Evolutionary conservation across 2,888 invertebrate genomes (phyloP).

Genomic region (Sinodicranocentrus sp.): DNA sequence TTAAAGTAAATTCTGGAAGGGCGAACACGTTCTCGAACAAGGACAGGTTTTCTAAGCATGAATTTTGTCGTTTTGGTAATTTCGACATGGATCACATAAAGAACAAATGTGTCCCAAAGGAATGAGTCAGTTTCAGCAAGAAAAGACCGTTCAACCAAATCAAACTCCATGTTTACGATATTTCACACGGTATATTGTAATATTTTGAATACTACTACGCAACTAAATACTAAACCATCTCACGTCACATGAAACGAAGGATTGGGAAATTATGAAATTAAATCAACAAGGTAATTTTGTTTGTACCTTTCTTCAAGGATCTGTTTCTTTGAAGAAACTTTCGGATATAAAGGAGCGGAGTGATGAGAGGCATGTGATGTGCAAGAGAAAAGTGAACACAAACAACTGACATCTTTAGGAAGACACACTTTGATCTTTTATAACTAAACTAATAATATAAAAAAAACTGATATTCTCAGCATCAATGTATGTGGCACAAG

Average conservation of each 20-base stretch:
- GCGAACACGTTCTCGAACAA: slow-evolving; percentile 52
- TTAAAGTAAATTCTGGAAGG: slow-evolving; percentile 47
- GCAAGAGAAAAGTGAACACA: too few species aligned
- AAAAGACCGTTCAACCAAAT: slow-evolving; percentile 31
- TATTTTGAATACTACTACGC: too few species aligned
- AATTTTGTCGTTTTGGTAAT: slow-evolving; percentile 62
- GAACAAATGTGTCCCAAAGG: slow-evolving; percentile 44
- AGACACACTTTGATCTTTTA: too few species aligned
- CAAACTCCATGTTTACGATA: slow-evolving; percentile 49
- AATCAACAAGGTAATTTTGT: not conserved
- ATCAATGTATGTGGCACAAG: too few species aligned
- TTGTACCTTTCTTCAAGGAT: not conserved
- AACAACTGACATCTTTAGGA: too few species aligned
- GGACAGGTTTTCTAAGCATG: slow-evolving; percentile 57
- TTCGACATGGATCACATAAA: slow-evolving; percentile 46
- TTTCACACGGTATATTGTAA: not conserved
- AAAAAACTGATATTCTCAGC: too few species aligned
- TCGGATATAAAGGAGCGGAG: not conserved
- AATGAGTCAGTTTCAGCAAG: slow-evolving; percentile 27
- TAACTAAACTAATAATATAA: too few species aligned
- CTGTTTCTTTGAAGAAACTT: not conserved
- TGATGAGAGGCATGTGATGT: too few species aligned
- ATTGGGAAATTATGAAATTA: not conserved
- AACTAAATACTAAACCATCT: too few species aligned
- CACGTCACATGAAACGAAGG: not conserved